phyloP scores from a whole-genome alignment of 1,140 invertebrate species.

The Theocolax elegans region DNA sequence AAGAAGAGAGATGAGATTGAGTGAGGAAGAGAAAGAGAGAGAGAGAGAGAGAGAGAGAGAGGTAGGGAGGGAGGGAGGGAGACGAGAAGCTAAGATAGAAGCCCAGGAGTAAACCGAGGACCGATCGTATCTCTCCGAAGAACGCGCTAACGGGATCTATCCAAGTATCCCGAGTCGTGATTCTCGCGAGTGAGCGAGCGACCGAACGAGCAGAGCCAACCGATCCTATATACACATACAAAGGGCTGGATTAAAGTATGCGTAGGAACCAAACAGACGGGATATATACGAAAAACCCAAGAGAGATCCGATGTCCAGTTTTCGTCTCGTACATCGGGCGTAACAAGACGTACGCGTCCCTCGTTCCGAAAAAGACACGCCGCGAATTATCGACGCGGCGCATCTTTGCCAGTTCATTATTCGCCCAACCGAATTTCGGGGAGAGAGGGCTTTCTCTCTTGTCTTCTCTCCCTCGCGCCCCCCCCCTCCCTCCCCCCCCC shows the following conservation, averaged over 20 bases:
- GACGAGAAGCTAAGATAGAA: constrained; percentile 33
- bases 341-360: constrained; percentile 48
- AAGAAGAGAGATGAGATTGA: not conserved
- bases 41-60: constrained; percentile 39
- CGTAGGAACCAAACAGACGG: not conserved
- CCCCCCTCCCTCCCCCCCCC: too few species aligned
- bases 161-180: constrained; percentile 21
- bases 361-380: not conserved
- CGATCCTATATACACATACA: not conserved
- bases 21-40: constrained; percentile 33
- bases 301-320: constrained; percentile 15
- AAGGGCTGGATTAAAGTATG: not conserved
- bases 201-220: too few species aligned
- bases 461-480: not conserved
- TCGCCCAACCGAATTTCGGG: not conserved
- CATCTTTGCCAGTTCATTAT: constrained; percentile 27
- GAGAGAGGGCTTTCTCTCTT: not conserved
- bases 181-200: not conserved
- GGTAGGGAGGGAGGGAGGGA: not conserved
- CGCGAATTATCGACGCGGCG: constrained; percentile 12
- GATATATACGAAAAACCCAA: not conserved
- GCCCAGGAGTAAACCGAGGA: constrained; percentile 41
- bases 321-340: constrained; percentile 29
- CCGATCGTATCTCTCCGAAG: constrained; percentile 47
- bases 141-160: constrained; percentile 49